Evolutionary conservation across 1,140 invertebrate species (phyloP).

Genomic region (Arion vulgaris): DNA sequence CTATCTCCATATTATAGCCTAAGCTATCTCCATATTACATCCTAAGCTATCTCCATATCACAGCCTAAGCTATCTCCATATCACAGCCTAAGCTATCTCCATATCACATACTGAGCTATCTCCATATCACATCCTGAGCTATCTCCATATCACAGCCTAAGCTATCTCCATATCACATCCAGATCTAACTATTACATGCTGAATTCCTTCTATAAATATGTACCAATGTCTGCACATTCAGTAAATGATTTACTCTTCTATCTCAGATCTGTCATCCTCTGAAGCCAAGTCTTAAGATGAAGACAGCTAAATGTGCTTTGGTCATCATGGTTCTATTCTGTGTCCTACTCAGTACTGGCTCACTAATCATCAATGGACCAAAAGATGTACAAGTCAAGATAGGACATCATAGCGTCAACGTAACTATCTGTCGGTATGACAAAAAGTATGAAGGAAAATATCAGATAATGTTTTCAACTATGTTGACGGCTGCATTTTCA

Average conservation of each 20-base stretch:
- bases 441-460: not conserved
- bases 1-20: too few species aligned
- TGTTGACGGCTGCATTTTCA: not conserved
- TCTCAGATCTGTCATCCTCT: constrained; percentile 24
- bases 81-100: too few species aligned
- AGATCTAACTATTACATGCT: too few species aligned
- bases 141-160: too few species aligned
- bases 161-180: too few species aligned
- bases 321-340: not conserved
- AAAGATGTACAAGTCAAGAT: not conserved
- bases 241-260: not conserved
- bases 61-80: too few species aligned
- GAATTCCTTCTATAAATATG: too few species aligned
- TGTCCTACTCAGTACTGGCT: not conserved
- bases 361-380: constrained; percentile 9
- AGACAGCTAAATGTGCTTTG: not conserved
- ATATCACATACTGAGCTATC: too few species aligned
- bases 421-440: constrained; percentile 26
- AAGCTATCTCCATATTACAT: too few species aligned
- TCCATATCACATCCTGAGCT: too few species aligned
- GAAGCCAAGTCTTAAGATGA: not conserved
- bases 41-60: too few species aligned
- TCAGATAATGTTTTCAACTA: not conserved
- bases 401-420: not conserved
- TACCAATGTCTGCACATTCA: too few species aligned